Percentiles rank a stretch among this genome's conserved stretches.
phyloP scores from a whole-genome alignment of 2,797 vertebrate genomes.

The Anomalospiza imberbis region DNA sequence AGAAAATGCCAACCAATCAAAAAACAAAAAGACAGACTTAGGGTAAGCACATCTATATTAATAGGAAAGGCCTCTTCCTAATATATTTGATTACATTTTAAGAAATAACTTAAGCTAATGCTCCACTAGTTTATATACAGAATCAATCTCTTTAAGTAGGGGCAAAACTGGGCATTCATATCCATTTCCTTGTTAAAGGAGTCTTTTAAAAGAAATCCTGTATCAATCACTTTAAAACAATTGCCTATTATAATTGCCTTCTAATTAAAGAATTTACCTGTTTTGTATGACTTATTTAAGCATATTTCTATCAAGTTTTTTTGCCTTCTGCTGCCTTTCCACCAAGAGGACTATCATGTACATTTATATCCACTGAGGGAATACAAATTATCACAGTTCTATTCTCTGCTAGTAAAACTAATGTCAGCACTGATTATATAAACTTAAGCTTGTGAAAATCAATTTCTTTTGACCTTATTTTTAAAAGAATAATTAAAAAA shows the following conservation, averaged over 20 bases:
- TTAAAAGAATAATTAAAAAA: background rate
- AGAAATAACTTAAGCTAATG: background rate
- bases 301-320: background rate
- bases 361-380: background rate
- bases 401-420: background rate
- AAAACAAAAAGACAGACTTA: background rate
- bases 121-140: background rate
- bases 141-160: background rate
- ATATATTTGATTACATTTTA: background rate
- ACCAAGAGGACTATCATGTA: background rate
- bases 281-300: background rate
- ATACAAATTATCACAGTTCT: background rate
- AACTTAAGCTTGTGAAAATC: background rate
- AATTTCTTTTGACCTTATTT: background rate
- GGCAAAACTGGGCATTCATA: background rate
- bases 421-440: background rate
- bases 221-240: background rate
- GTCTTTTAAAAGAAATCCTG: background rate
- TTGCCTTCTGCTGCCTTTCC: background rate
- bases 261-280: background rate
- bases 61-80: background rate
- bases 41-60: background rate
- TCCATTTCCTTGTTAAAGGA: background rate
- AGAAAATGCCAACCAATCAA: fast-evolving
- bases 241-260: background rate